Percentiles rank a stretch among this genome's conserved stretches.
Conservation (phyloP, 2,797 vertebrate species). For the Hippopotamyrus pictus region DNA sequence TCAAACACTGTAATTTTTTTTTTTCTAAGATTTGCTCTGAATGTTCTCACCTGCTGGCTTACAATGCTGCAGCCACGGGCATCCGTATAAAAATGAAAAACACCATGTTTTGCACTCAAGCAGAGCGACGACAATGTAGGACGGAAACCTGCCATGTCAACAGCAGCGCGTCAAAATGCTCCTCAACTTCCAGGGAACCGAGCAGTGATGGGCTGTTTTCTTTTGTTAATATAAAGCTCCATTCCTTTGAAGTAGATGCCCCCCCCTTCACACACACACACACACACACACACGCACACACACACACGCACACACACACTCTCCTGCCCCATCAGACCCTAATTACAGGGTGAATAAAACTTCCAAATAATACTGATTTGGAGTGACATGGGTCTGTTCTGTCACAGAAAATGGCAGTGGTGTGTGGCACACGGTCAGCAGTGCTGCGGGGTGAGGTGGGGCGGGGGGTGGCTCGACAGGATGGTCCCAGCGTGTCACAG, state of each 20-base stretch:
- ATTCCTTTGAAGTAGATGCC: constrained; percentile 16
- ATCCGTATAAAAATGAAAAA: background rate
- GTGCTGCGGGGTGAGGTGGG: constrained; percentile 24
- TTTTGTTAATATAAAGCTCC: background rate
- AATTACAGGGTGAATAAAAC: constrained; percentile 49
- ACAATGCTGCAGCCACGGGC: background rate
- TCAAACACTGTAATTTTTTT: background rate
- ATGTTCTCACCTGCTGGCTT: background rate
- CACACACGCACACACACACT: background rate
- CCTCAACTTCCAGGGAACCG: background rate
- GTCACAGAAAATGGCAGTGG: constrained; percentile 35
- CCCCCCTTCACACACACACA: background rate
- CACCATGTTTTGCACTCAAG: background rate
- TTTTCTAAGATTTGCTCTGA: background rate
- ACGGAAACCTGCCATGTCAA: background rate
- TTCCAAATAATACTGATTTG: constrained; percentile 56
- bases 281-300: background rate
- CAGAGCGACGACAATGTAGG: background rate
- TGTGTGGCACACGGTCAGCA: background rate
- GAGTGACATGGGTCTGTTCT: constrained; percentile 43
- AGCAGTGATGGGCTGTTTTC: background rate
- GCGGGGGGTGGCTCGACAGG: constrained; percentile 27
- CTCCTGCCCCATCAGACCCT: constrained; percentile 30
- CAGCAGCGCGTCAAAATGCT: background rate
- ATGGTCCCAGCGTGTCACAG: constrained; percentile 59